A percentile compares a stretch with the other conserved stretches of the same genome.
These are phyloP conservation scores for Ailurus styani DNA, from an alignment of 2,113 vertebrate genomes.

Conservation along the genomic window DNA sequence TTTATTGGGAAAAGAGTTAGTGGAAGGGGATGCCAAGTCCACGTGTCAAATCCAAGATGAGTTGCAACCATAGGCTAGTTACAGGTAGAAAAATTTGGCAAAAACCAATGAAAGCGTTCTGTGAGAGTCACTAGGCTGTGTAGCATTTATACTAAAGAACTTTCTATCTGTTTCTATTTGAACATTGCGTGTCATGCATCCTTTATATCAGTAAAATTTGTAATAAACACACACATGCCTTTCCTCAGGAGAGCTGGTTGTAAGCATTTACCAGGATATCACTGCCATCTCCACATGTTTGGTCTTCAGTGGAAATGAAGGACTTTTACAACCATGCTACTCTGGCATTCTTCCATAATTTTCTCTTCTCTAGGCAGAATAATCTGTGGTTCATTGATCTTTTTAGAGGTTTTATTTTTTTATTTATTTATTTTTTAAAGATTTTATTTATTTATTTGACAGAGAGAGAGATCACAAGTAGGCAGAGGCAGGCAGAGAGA, in stretches of 20 bases:
- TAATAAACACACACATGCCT: not conserved
- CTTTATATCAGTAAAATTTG: not conserved
- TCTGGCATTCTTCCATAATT: not conserved
- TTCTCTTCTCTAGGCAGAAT: not conserved
- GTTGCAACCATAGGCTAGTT: not conserved
- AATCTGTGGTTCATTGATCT: not conserved
- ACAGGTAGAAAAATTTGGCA: not conserved
- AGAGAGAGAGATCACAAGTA: too few species aligned
- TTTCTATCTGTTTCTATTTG: not conserved
- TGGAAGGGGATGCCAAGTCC: not conserved
- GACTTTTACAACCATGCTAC: not conserved
- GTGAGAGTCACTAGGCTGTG: not conserved
- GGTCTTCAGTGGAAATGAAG: not conserved
- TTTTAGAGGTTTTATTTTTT: not conserved
- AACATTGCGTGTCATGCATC: not conserved
- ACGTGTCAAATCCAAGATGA: not conserved
- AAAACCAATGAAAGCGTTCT: not conserved
- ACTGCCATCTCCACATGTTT: not conserved
- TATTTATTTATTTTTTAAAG: too few species aligned
- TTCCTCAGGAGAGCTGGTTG: not conserved
- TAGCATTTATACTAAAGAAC: not conserved
- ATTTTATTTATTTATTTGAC: too few species aligned
- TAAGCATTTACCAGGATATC: not conserved
- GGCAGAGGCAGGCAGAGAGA: too few species aligned
- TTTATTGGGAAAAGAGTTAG: not conserved